Base-by-base conservation (phyloP, 2,113 vertebrate genomes). In the Petrocephalus zakoni region DNA sequence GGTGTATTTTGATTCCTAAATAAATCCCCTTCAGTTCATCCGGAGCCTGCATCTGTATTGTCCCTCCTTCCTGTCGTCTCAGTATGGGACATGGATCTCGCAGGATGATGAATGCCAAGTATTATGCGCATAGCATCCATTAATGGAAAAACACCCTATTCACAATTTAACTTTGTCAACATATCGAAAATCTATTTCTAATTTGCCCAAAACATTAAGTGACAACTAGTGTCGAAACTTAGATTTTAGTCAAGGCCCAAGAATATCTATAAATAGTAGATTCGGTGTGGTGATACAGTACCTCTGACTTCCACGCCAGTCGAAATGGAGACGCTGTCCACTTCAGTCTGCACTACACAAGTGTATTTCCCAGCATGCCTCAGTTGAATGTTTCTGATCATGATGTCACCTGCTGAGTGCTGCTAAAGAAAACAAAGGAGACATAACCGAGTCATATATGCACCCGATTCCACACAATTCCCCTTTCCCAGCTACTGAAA, bases 311-410 rank as follows among this genome's bases (percentile, higher is more conserved):
- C 97, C 90, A 99, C 96, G 92, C 98, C 97, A 1, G 97, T 97
- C 89, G 97, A 97, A 85, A 97, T 97, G 19, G 97, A 97, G 89
- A 97, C 95, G 0, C 95, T 97, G 95, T 99, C 98, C 29, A 97
- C 97, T 91, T 97, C 96, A 1, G 98, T 98, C 95, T 99, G 97
- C 89, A 97, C 97, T 83, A 96, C 96, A 94, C 98, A 99, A 0
- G 97, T 97, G 0, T 99, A 99, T 93, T 97, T 97, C 91, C 98
- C 98, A 87, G 98, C 97, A 93, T 99, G 98, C 94, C 95, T 94
- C 93, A 99, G 95, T 87, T 98, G 97, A 93, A 99, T 98, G 95
- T 98, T 99, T 81, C 98, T 97, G 93, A 99, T 98, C 98, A 99
- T 99, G 92, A 99, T 96, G 95, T 99, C 98, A 89, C 97, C 97